phyloP scores from a whole-genome alignment of 2,888 invertebrate genomes.

The Amorpha juglandis region DNA sequence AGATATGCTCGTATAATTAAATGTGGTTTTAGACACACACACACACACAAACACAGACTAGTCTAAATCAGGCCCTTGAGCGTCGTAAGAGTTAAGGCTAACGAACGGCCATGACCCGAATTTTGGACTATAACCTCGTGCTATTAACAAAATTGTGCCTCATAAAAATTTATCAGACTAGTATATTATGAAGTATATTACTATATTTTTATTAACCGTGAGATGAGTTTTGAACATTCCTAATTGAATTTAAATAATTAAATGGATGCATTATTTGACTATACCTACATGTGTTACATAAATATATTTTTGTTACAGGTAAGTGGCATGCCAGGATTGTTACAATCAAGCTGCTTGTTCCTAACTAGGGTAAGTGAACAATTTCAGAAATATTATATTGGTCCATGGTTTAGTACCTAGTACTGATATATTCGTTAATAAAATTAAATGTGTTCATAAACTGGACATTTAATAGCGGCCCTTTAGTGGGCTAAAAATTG shows the following conservation, averaged over 20 bases:
- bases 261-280: no score
- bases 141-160: background rate
- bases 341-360: background rate
- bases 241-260: background rate
- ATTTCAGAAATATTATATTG: no score
- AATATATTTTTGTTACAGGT: conserved; percentile 5
- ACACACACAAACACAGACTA: background rate
- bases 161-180: background rate
- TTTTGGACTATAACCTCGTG: background rate
- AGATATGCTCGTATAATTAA: background rate
- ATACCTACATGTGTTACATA: no score
- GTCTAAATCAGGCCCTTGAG: conserved; percentile 11
- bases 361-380: background rate
- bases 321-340: background rate
- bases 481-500: no score
- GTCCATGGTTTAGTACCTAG: no score
- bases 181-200: background rate
- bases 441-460: no score
- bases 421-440: no score
- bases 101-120: conserved; percentile 18
- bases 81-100: conserved; percentile 6
- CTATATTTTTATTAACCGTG: no score
- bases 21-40: background rate
- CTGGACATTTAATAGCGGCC: no score
- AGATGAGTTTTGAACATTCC: no score